Evolutionary conservation across 2,113 vertebrate genomes (phyloP).

Genomic region (Oenanthe melanoleuca): DNA sequence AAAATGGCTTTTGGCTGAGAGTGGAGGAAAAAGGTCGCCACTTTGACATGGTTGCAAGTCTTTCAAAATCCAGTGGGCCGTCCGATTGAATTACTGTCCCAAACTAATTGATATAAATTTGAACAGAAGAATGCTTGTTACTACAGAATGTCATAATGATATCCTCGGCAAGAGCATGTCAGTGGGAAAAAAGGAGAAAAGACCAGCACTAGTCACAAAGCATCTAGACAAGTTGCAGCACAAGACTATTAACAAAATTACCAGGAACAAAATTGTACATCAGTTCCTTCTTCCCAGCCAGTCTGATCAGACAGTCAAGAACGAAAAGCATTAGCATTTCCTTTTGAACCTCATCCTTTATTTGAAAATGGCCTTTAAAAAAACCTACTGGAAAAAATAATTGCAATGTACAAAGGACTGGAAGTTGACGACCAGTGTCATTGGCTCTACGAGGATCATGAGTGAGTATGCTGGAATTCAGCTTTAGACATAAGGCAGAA

Average conservation of each 20-base stretch:
- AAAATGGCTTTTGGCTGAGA: slow-evolving; percentile 87
- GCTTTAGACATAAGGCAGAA: neutral
- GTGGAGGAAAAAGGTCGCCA: slow-evolving; percentile 78
- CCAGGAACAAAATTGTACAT: slow-evolving; percentile 1
- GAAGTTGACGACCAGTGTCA: neutral
- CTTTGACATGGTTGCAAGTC: slow-evolving; percentile 84
- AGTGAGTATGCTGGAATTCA: neutral
- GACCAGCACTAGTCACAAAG: slow-evolving; percentile 61
- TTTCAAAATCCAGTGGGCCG: slow-evolving; percentile 88
- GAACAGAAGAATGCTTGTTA: slow-evolving; percentile 94
- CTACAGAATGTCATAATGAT: slow-evolving; percentile 88
- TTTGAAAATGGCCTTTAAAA: neutral
- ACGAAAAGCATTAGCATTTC: neutral
- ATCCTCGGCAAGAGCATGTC: slow-evolving; percentile 81
- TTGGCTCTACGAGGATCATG: neutral
- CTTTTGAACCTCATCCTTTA: neutral
- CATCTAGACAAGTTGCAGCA: neutral
- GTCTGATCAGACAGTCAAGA: neutral
- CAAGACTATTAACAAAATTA: slow-evolving; percentile 32
- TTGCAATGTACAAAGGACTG: neutral
- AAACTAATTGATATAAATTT: slow-evolving; percentile 95
- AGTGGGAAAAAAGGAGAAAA: slow-evolving; percentile 57
- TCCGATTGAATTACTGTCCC: slow-evolving; percentile 92
- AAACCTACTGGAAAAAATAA: neutral
- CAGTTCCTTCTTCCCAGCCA: neutral